phyloP scores from a whole-genome alignment of 2,797 vertebrate genomes.

The Aphelocoma californica region DNA sequence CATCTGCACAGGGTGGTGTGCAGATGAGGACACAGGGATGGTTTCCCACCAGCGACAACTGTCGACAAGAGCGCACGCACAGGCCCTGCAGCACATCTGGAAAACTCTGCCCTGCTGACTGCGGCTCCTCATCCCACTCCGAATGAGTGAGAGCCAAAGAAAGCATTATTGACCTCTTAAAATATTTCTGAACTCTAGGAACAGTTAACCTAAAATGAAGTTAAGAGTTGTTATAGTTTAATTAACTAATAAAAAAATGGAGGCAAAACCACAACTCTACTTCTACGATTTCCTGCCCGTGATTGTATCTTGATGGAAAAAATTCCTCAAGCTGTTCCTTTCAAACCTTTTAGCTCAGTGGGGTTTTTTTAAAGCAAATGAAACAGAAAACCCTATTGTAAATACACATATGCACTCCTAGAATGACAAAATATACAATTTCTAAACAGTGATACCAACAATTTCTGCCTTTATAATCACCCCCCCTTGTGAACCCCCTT shows the following conservation, averaged over 20 bases:
- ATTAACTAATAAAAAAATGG: constrained; percentile 51
- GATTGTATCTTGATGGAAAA: constrained; percentile 55
- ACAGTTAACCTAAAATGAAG: constrained; percentile 42
- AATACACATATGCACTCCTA: background rate
- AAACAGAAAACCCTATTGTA: constrained; percentile 39
- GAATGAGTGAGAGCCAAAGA: background rate
- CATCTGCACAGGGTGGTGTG: background rate
- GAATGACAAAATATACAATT: background rate
- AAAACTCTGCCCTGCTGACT: background rate
- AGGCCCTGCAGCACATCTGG: background rate
- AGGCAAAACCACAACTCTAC: constrained; percentile 44
- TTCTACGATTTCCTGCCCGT: constrained; percentile 42
- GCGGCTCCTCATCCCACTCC: background rate
- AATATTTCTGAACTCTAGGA: constrained; percentile 36
- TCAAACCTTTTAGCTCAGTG: constrained; percentile 33
- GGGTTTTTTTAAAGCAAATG: background rate
- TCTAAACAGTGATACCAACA: background rate
- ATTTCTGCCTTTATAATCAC: background rate
- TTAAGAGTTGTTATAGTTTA: constrained; percentile 20
- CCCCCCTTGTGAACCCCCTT: background rate
- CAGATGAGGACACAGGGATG: constrained; percentile 19
- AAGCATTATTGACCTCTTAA: constrained; percentile 16
- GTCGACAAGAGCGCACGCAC: background rate
- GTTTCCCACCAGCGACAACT: background rate
- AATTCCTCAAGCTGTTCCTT: constrained; percentile 49